These are phyloP conservation scores for Mastomys coucha DNA, from an alignment of 2,113 vertebrate species.

Conservation along the genomic window DNA sequence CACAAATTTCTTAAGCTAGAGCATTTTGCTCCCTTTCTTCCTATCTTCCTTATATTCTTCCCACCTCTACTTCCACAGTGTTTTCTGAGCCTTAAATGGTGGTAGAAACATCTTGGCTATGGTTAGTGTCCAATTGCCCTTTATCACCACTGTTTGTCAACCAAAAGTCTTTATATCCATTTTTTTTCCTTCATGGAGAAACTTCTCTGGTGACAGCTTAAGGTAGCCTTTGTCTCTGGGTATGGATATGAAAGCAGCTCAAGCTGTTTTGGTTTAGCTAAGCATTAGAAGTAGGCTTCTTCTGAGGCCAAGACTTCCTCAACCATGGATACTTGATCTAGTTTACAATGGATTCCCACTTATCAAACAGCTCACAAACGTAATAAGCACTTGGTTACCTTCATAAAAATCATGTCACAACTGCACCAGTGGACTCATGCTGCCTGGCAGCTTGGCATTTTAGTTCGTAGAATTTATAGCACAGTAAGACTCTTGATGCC, in stretches of 20 bases:
- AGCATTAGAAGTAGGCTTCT: neutral
- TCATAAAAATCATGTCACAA: neutral
- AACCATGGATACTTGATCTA: neutral
- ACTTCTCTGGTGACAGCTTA: neutral
- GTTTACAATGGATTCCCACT: neutral
- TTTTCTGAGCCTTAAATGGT: too few relatives aligned
- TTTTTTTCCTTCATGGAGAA: neutral
- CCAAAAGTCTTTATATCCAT: too few relatives aligned
- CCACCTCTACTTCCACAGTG: too few relatives aligned
- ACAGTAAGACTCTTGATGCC: neutral
- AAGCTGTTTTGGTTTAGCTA: neutral
- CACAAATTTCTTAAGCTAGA: neutral
- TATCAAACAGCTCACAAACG: neutral
- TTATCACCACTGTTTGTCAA: neutral
- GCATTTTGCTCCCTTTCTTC: neutral
- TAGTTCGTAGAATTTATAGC: neutral
- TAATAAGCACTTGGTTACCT: neutral
- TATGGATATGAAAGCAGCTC: neutral
- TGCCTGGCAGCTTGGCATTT: neutral
- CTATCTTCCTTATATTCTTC: neutral
- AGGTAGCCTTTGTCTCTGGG: neutral
- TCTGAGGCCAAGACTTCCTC: neutral
- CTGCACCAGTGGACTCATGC: neutral
- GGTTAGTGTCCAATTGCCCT: too few relatives aligned
- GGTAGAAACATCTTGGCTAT: neutral